Evolutionary conservation across 2,797 vertebrate species (phyloP).

Genomic region (Tapirus indicus): DNA sequence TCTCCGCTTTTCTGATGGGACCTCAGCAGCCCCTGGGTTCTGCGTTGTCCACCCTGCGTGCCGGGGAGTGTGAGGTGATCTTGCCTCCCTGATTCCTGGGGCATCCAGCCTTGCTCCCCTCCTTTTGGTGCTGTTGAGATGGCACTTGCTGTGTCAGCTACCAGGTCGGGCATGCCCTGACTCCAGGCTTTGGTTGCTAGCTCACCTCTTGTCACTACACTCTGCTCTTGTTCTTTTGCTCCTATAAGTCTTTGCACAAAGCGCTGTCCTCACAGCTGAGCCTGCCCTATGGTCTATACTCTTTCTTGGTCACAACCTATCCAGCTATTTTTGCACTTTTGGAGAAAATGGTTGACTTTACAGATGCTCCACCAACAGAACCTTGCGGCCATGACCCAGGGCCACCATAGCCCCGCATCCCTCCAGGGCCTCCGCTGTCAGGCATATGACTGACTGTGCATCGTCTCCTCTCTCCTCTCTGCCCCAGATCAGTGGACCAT

Average conservation of each 20-base stretch:
- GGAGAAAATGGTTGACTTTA: constrained; percentile 69
- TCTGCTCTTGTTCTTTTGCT: constrained; percentile 66
- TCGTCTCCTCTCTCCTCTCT: constrained; percentile 89
- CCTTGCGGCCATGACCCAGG: not conserved
- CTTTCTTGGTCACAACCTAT: constrained; percentile 20
- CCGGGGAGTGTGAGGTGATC: constrained; percentile 60
- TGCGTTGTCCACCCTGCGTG: not conserved
- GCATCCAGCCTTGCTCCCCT: not conserved
- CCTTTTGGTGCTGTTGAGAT: constrained; percentile 54
- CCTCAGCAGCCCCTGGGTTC: not conserved
- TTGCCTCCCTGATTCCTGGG: not conserved
- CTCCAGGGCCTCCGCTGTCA: not conserved
- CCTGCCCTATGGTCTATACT: not conserved
- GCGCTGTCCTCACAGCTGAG: not conserved
- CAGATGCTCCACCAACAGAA: not conserved
- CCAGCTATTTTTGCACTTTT: constrained; percentile 60
- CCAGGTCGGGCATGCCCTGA: not conserved
- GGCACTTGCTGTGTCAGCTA: not conserved
- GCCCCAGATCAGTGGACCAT: constrained; percentile 94
- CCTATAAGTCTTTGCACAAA: not conserved
- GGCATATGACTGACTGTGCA: constrained; percentile 76
- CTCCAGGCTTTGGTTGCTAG: constrained; percentile 79
- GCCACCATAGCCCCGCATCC: not conserved
- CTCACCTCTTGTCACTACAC: constrained; percentile 29
- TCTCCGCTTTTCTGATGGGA: not conserved